Base-by-base conservation (phyloP, 1,140 invertebrate genomes). In the Apis florea region DNA sequence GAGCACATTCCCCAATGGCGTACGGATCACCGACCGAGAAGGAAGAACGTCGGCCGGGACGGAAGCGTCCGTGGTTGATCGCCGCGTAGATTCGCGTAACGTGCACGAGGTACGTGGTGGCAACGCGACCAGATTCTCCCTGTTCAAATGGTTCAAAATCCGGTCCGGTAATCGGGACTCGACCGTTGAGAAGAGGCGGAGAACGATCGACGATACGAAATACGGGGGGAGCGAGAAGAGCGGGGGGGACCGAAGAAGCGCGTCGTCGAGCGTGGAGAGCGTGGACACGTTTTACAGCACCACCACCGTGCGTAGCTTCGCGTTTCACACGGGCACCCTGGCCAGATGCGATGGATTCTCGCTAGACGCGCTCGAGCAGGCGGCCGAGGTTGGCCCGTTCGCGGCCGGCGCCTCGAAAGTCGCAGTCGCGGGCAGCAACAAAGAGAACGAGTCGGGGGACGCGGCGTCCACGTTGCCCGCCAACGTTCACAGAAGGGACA, bases 251-350 rank as follows among this genome's bases (percentile, higher is more conserved):
- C 79, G 49, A n/a, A 68, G 26, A 1, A 86, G 88, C 83, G 84
- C 87, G 21, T 90, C 87, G 53, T 94, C 94, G 40, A 95, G 95
- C 85, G 93, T 90, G 68, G 94, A 94, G 40, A 95, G 95, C 88
- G 91, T 95, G 67, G 94, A 94, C 87, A 95, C 95, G 5, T 90
- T 94, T 31, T 94, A 95, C 85, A 97, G 96, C 86, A 96, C 95
- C 24, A 95, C 96, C 24, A 96, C 96, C 0, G 95, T 95, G 0
- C 95, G 94, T 12, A 96, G 96, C 86, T 97, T 97, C 90, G 95
- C 96, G 12, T 97, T 96, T 94, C 95, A 89, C 89, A 92, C 89
- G 6, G 84, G 85, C 79, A 92, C 63, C 85, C 88, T 59, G 86
- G 88, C 31, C 85, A 89, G 69, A 68, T 76, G 71, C 59, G 53